A percentile compares a stretch with the other conserved stretches of the same genome.
Evolutionary conservation across 2,888 invertebrate genomes (phyloP).

Genomic region (Xestia rhomboidea): DNA sequence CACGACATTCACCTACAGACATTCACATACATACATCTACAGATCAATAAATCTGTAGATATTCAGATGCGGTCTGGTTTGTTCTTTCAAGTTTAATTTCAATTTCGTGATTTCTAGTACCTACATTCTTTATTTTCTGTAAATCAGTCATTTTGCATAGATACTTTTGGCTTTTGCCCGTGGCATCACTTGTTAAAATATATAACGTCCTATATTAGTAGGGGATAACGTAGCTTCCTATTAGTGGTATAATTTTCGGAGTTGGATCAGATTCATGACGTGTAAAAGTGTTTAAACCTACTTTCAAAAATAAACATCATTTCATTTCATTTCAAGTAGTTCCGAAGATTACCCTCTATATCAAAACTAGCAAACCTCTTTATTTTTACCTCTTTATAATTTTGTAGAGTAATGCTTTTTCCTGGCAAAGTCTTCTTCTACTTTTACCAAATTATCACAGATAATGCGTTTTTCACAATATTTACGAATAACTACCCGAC

Average conservation of each 20-base stretch:
- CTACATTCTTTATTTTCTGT: neutral
- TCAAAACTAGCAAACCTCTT: too few species aligned
- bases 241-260: neutral
- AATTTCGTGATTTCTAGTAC: neutral
- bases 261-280: neutral
- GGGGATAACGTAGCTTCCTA: neutral
- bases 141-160: neutral
- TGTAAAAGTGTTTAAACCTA: too few species aligned
- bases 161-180: neutral
- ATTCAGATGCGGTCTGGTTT: neutral
- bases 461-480: neutral
- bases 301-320: too few species aligned
- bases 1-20: too few species aligned
- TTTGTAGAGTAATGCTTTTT: too few species aligned
- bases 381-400: too few species aligned
- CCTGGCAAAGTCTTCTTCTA: neutral
- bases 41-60: constrained; percentile 7
- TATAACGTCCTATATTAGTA: neutral
- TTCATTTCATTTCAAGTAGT: too few species aligned
- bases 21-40: neutral
- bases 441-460: neutral
- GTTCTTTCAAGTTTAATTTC: neutral
- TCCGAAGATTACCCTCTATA: too few species aligned
- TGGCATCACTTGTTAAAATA: neutral
- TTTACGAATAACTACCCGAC: neutral